phyloP scores from a whole-genome alignment of 1,140 invertebrate genomes.

The Harlomillsia oculata region DNA sequence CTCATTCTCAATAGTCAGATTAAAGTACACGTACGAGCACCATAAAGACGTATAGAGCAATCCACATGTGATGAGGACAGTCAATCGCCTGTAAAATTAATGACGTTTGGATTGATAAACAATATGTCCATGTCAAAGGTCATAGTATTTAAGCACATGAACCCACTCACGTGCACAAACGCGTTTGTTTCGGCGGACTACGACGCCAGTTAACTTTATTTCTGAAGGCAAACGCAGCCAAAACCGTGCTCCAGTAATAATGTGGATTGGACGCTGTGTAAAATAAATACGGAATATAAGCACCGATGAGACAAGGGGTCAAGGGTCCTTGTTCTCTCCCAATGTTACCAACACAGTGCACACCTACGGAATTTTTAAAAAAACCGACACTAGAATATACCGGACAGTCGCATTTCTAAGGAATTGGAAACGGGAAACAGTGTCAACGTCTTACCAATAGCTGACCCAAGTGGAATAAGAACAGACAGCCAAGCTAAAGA shows the following conservation, averaged over 20 bases:
- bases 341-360: conserved; percentile 82
- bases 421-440: neutral
- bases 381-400: neutral
- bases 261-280: conserved; percentile 57
- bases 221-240: conserved; percentile 57
- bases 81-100: conserved; percentile 37
- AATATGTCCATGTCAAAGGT: too few relatives aligned
- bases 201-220: conserved; percentile 66
- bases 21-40: conserved; percentile 75
- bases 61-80: conserved; percentile 49
- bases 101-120: too few relatives aligned
- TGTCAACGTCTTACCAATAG: conserved; percentile 55
- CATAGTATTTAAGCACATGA: conserved; percentile 1
- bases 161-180: conserved; percentile 42
- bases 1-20: conserved; percentile 71
- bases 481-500: conserved; percentile 59
- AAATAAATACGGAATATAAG: conserved; percentile 53
- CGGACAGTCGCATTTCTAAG: neutral
- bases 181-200: conserved; percentile 47
- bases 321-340: conserved; percentile 63
- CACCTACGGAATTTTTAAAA: conserved; percentile 50
- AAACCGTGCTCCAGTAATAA: conserved; percentile 55
- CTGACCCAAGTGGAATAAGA: conserved; percentile 59
- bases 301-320: conserved; percentile 55
- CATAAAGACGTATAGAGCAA: conserved; percentile 62